Evolutionary conservation across 2,888 invertebrate genomes (phyloP), one percentile per base, ranked within the genome.

Genomic region (Griposia aprilina): DNA sequence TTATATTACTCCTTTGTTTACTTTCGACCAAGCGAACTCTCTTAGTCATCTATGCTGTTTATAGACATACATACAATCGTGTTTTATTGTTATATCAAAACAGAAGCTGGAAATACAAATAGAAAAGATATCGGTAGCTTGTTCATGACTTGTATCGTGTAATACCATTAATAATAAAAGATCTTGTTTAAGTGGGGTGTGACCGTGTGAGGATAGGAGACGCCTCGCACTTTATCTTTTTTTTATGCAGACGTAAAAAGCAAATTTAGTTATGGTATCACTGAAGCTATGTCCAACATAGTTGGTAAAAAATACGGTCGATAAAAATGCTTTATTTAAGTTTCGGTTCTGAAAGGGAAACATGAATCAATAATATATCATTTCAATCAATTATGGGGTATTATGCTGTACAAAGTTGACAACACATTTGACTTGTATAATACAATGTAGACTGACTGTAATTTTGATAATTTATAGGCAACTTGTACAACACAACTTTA

Each of bases 81-180:
- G 88, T 87, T 87, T 87, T 88, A 88, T 88, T 88, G 82, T 87
- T 86, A 81, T 89, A 86, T 84, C 88, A 88, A 86, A 88, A 88
- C 88, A 89, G 79, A 85, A 82, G 86, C 76, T 78, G 76, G 73
- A 78, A 80, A 85, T 82, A 84, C 82, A 88, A 89, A 88, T 86
- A 88, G 78, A 80, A 82, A 82, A 72, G 81, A 69, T 73, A 75
- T 81, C 60, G 72, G 74, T 77, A 76, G 85, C 77, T 80, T 78
- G 83, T 84, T 2, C 5, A 57, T 80, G 72, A 63, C 57, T 83
- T 83, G 68, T 79, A 45, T 81, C 62, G 80, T 74, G 68, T 80
- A 74, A 84, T 73, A 75, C 71, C 70, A 73, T 23, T 74, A 76
- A 77, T 71, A 79, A 87, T 81, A 87, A 78, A 77, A 77, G 23